Evolutionary conservation across 2,113 vertebrate species (phyloP).

Genomic region (Pseudorhombus dupliciocellatus): DNA sequence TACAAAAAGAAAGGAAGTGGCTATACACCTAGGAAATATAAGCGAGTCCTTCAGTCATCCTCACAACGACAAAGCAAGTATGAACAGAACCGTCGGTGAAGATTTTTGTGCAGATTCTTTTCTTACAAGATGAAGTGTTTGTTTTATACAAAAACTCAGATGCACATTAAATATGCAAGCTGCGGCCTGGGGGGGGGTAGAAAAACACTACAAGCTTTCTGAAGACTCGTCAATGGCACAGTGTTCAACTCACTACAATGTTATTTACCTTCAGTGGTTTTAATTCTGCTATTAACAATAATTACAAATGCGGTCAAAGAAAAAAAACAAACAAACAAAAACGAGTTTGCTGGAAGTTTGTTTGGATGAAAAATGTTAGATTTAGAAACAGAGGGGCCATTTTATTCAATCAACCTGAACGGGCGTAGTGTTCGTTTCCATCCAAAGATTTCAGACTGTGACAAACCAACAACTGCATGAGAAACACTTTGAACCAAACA

Average conservation of each 20-base stretch:
- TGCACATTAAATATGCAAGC: slow-evolving; percentile 46
- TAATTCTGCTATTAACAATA: slow-evolving; percentile 29
- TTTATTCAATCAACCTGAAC: slow-evolving; percentile 3
- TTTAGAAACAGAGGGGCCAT: not conserved
- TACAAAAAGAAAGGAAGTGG: slow-evolving; percentile 41
- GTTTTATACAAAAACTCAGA: slow-evolving; percentile 63
- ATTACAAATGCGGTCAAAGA: slow-evolving; percentile 31
- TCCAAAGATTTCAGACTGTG: slow-evolving; percentile 2
- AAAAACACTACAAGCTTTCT: slow-evolving; percentile 23
- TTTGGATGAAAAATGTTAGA: not conserved
- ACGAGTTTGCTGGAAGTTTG: not conserved
- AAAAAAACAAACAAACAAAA: no score
- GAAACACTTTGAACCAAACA: no score
- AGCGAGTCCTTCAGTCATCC: slow-evolving; percentile 65
- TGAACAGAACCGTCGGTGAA: slow-evolving; percentile 49
- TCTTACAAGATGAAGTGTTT: slow-evolving; percentile 50
- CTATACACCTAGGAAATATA: slow-evolving; percentile 60
- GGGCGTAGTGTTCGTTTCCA: slow-evolving; percentile 48
- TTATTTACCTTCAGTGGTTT: slow-evolving; percentile 33
- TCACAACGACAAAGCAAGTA: slow-evolving; percentile 46
- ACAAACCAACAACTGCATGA: no score
- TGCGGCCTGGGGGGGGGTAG: slow-evolving; percentile 18
- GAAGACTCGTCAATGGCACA: slow-evolving; percentile 17
- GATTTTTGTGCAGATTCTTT: slow-evolving; percentile 67
- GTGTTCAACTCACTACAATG: slow-evolving; percentile 1